These are phyloP conservation scores for Dinoponera quadriceps DNA, from an alignment of 1,140 invertebrate species.

Conservation along the genomic window DNA sequence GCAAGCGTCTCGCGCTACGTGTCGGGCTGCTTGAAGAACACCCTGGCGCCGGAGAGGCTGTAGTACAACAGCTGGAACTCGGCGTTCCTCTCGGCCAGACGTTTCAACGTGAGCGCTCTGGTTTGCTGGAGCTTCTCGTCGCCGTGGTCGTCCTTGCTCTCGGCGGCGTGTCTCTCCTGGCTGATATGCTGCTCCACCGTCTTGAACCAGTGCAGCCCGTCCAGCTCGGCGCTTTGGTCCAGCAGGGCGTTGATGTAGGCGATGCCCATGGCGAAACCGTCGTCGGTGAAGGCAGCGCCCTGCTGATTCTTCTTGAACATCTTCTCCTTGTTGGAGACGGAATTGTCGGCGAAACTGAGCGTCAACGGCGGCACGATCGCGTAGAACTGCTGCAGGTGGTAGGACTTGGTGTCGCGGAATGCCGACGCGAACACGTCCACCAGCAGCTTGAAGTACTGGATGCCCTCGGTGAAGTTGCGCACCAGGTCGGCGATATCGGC, in stretches of 20 bases:
- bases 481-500: conserved; percentile 92
- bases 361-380: conserved; percentile 97
- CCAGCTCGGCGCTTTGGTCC: conserved; percentile 92
- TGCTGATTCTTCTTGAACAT: conserved; percentile 95
- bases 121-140: conserved; percentile 97
- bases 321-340: conserved; percentile 96
- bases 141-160: conserved; percentile 82
- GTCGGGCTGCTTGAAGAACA: conserved; percentile 92
- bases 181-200: conserved; percentile 92
- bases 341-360: conserved; percentile 97
- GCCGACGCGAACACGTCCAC: conserved; percentile 97
- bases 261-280: conserved; percentile 98
- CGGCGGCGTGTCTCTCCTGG: conserved; percentile 80
- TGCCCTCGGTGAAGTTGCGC: conserved; percentile 96
- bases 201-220: conserved; percentile 98
- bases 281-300: conserved; percentile 97
- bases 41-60: conserved; percentile 96
- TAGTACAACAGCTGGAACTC: conserved; percentile 97
- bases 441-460: conserved; percentile 97
- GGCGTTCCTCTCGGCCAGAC: conserved; percentile 92
- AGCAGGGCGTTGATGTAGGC: conserved; percentile 91
- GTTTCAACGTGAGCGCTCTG: conserved; percentile 95
- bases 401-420: conserved; percentile 94
- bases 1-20: conserved; percentile 58
- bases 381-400: conserved; percentile 97